A percentile compares a stretch with the other conserved stretches of the same genome.
These are phyloP conservation scores for Acleris holmiana DNA, from an alignment of 2,888 invertebrate species.

Conservation along the genomic window DNA sequence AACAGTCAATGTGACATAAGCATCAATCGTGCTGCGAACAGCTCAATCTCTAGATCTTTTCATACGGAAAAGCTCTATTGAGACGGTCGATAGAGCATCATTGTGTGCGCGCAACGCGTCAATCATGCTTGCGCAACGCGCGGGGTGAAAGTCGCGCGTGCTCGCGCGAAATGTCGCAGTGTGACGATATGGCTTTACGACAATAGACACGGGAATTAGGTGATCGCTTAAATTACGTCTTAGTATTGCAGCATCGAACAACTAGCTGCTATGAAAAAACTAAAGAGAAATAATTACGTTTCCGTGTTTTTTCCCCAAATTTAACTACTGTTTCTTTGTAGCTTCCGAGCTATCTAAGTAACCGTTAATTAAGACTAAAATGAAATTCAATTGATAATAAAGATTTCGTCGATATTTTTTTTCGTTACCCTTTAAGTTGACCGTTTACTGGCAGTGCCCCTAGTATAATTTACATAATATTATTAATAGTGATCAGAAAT, in stretches of 20 bases:
- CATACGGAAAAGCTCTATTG: slow-evolving; percentile 68
- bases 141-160: slow-evolving; percentile 60
- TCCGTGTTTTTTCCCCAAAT: too few relatives aligned
- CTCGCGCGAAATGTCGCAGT: slow-evolving; percentile 60
- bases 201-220: slow-evolving; percentile 45
- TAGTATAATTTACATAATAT: too few relatives aligned
- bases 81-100: slow-evolving; percentile 65
- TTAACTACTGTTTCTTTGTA: too few relatives aligned
- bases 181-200: slow-evolving; percentile 45
- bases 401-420: too few relatives aligned
- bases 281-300: not conserved
- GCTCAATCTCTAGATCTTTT: slow-evolving; percentile 73
- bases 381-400: too few relatives aligned
- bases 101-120: slow-evolving; percentile 70
- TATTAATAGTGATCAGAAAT: too few relatives aligned
- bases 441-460: too few relatives aligned
- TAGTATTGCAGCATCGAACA: not conserved
- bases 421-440: too few relatives aligned
- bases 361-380: too few relatives aligned
- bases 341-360: too few relatives aligned
- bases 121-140: slow-evolving; percentile 70
- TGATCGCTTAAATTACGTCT: slow-evolving; percentile 15
- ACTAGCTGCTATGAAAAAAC: not conserved
- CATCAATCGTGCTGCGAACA: slow-evolving; percentile 60
- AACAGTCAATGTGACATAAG: slow-evolving; percentile 58